Evolutionary conservation across 2,797 vertebrate species (phyloP), one percentile per base, ranked within the genome.

Genomic region (Platalea minor): DNA sequence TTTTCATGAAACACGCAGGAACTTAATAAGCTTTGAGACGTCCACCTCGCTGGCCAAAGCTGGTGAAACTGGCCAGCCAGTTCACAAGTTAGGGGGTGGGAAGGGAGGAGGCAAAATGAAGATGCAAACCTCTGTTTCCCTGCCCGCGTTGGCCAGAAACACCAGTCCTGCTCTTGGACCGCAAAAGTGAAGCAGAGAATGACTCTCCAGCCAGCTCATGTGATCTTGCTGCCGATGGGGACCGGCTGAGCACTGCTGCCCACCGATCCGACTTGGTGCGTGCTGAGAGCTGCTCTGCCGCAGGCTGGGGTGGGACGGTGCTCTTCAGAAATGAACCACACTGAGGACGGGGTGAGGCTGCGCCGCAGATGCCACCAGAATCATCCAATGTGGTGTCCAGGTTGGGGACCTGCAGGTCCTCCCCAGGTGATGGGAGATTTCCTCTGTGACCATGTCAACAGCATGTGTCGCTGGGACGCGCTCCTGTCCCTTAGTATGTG

Each of bases 391-490:
- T 28, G 51, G 18, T 19, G 16, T 26, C 21, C 0, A 1, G 13
- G 28, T 19, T 2, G 3, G 43, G 37, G n/a, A 60, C 10, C 23
- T 61, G 28, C 23, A 45, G 31, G 21, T 39, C 21, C 31, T 57
- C n/a, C 3, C 23, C 35, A 43, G 46, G 12, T 25, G 20, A 41
- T 41, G 31, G 50, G 54, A 79, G 15, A 25, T 17, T 25, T 61
- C 26, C 26, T 63, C 39, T 26, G 39, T 24, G 26, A 35, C 37
- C 29, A 13, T 1, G 0, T 9, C 19, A 72, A 5, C 1, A 7
- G 13, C 8, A 8, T 1, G 0, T 8, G 10, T 17, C 84, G 13
- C 23, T 67, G 39, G 46, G 25, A n/a, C 6, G 1, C 0, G 0
- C 6, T 59, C 8, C 9, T 13, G 56, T 57, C 39, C 63, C 24